These are phyloP conservation scores for Engystomops pustulosus DNA, from an alignment of 2,113 vertebrate genomes.

Conservation along the genomic window DNA sequence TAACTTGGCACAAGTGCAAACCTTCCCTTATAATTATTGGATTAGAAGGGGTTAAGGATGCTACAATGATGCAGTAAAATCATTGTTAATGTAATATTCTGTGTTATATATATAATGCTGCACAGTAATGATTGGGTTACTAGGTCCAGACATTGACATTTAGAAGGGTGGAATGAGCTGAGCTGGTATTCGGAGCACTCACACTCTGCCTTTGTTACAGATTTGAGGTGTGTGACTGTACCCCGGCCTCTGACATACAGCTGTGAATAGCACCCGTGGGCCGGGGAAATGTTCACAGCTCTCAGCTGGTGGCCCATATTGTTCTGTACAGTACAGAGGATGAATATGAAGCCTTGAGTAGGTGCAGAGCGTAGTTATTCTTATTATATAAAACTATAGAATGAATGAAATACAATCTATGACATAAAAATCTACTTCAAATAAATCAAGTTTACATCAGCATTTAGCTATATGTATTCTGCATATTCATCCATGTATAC, in stretches of 20 bases:
- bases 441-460: no score
- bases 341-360: not conserved
- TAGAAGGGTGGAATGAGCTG: slow-evolving; percentile 43
- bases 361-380: not conserved
- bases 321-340: slow-evolving; percentile 14
- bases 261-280: slow-evolving; percentile 46
- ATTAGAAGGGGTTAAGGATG: not conserved
- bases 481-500: no score
- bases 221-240: slow-evolving; percentile 47
- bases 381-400: no score
- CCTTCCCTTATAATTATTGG: not conserved
- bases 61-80: no score
- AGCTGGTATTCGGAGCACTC: slow-evolving; percentile 27
- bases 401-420: no score
- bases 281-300: slow-evolving; percentile 26
- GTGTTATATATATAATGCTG: not conserved
- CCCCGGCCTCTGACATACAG: slow-evolving; percentile 29
- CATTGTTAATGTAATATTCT: not conserved
- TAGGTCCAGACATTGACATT: slow-evolving; percentile 49
- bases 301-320: slow-evolving; percentile 27
- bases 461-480: no score
- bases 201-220: slow-evolving; percentile 54
- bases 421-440: no score
- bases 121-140: slow-evolving; percentile 28
- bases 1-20: no score